Percentiles rank a stretch among this genome's conserved stretches.
Evolutionary conservation across 2,888 invertebrate genomes (phyloP).

Genomic region (Catocala nupta): DNA sequence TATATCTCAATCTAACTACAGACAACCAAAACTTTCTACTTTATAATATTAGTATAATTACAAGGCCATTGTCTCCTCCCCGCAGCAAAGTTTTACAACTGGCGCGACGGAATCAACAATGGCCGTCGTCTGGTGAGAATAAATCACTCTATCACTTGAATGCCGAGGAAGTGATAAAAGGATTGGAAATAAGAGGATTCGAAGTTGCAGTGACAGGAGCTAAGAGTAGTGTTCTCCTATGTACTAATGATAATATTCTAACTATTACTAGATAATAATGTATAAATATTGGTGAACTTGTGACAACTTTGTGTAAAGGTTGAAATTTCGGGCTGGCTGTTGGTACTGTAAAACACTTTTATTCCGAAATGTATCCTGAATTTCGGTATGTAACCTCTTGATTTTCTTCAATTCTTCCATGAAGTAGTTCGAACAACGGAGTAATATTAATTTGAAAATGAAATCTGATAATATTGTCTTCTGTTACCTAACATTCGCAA

Average conservation of each 20-base stretch:
- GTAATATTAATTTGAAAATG: too few relatives aligned
- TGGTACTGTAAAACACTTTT: too few relatives aligned
- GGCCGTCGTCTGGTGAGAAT: constrained; percentile 9
- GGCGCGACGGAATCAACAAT: constrained; percentile 15
- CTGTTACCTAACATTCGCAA: too few relatives aligned
- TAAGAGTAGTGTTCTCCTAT: background rate
- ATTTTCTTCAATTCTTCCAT: too few relatives aligned
- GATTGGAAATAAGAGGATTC: constrained; percentile 7
- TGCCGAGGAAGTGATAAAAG: constrained; percentile 15
- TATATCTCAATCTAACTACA: background rate
- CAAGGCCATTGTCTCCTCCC: constrained; percentile 14
- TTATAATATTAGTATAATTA: constrained; percentile 21
- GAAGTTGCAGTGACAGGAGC: background rate
- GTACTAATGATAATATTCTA: background rate
- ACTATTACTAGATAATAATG: too few relatives aligned
- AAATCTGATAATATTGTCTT: too few relatives aligned
- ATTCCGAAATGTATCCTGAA: too few relatives aligned
- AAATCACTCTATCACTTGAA: constrained; percentile 15
- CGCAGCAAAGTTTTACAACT: constrained; percentile 19
- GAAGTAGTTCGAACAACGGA: too few relatives aligned
- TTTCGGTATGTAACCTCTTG: too few relatives aligned
- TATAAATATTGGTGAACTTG: too few relatives aligned
- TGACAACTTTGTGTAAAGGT: too few relatives aligned
- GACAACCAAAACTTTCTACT: constrained; percentile 7
- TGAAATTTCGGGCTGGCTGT: too few relatives aligned